Base-by-base conservation (phyloP, 2,888 invertebrate genomes). In the Agrypnus murinus region DNA sequence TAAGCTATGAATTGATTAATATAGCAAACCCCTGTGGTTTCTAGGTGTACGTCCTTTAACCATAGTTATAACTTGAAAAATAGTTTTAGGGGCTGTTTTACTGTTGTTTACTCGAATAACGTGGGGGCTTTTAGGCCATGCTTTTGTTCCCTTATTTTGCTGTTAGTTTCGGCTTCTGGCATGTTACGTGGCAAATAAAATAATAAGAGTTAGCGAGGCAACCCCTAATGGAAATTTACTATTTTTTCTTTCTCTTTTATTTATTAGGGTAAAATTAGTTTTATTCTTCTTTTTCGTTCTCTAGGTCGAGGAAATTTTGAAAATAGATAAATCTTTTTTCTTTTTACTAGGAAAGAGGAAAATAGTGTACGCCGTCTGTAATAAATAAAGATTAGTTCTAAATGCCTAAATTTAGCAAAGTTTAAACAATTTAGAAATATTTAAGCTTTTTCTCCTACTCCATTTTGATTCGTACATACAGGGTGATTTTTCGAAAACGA, bases 1-100 rank as follows among this genome's bases (percentile, higher is more conserved):
- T 68, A 65, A 68, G 55, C 65, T 60, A 72, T 68, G 68, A 72
- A 72, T 72, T 72, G 72, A 72, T 72, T 72, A 71, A 71, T 71
- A 71, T 43, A 48, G 48, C 64, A 25, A 25, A 15, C 45, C 68
- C 62, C 40, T 48, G 55, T 38, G 55, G 62, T 12, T 45, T 46
- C 34, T 25, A 14, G 50, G 38, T 14, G 14, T 32, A 58, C 43
- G 48, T 25, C 25, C 43, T 34, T 14, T 1, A 38, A 15, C 15
- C 9, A 4, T 31, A 15, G 53, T 14, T 53, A 17, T 14, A 43
- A 45, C 34, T 55, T 53, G 32, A 65, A 65, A 65, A 65, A 57
- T 57, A 43, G 53, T 48, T 36, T 36, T 55, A 8, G 31, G 15
- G 25, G 25, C 25, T 25, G 32, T 58, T 57, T 57, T 57, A 36